Percentiles rank a stretch among this genome's conserved stretches.
Evolutionary conservation across 2,888 invertebrate species (phyloP).

Genomic region (Caenorhabditis angaria): DNA sequence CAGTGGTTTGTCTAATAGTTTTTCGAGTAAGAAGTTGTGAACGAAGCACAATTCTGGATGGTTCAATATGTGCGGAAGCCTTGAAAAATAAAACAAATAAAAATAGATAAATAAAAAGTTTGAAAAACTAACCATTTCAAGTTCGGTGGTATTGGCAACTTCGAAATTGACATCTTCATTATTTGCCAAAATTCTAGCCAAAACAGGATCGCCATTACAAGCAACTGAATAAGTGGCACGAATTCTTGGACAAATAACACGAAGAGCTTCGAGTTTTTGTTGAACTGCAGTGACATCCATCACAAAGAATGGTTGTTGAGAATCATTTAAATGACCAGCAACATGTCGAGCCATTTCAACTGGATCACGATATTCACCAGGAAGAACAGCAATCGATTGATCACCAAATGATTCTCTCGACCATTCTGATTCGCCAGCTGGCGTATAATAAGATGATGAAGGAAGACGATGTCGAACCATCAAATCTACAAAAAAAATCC

Average conservation of each 20-base stretch:
- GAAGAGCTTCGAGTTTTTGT: constrained; percentile 78
- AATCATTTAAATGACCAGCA: constrained; percentile 35
- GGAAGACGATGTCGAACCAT: constrained; percentile 54
- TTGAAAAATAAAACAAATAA: not conserved
- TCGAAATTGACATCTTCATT: constrained; percentile 87
- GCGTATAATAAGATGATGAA: constrained; percentile 50
- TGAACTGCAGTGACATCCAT: constrained; percentile 64
- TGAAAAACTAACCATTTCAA: constrained; percentile 20
- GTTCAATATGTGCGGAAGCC: constrained; percentile 29
- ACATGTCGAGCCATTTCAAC: constrained; percentile 54
- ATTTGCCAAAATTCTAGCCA: constrained; percentile 74
- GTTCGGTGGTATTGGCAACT: constrained; percentile 73
- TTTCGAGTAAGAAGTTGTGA: constrained; percentile 44
- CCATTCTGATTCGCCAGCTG: constrained; percentile 46
- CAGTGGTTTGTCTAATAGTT: constrained; percentile 32
- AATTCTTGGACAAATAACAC: constrained; percentile 77
- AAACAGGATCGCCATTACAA: constrained; percentile 88
- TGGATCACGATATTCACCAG: constrained; percentile 32
- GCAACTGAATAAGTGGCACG: constrained; percentile 81
- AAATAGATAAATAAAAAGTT: not conserved
- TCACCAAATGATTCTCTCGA: constrained; percentile 45
- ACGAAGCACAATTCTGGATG: constrained; percentile 33
- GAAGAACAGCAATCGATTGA: constrained; percentile 48
- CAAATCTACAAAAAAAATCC: constrained; percentile 18
- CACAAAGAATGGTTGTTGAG: constrained; percentile 66